Evolutionary conservation across 2,797 vertebrate species (phyloP).

Genomic region (Jordanella pulchra): DNA sequence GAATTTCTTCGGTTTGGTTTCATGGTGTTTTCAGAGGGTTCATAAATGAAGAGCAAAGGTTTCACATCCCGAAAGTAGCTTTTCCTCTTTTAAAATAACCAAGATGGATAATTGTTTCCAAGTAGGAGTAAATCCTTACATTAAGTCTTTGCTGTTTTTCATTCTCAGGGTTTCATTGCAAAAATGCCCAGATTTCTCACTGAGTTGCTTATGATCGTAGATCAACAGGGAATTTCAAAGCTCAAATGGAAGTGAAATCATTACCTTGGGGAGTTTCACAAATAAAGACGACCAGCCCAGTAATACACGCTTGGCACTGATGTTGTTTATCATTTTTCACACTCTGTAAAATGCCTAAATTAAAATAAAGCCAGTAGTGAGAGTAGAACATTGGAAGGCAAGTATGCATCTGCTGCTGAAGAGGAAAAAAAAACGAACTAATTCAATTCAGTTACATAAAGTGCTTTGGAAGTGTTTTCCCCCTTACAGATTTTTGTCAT

Average conservation of each 20-base stretch:
- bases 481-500: not conserved
- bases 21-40: conserved; percentile 67
- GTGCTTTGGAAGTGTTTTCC: not conserved
- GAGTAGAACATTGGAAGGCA: conserved; percentile 9
- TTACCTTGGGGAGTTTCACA: conserved; percentile 13
- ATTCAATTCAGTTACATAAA: conserved; percentile 1
- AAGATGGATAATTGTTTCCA: conserved; percentile 12
- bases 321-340: conserved; percentile 1
- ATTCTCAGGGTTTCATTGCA: conserved; percentile 12
- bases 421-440: conserved; percentile 9
- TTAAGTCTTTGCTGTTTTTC: conserved; percentile 7
- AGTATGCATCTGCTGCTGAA: conserved; percentile 5
- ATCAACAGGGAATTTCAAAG: conserved; percentile 15
- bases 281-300: conserved; percentile 6
- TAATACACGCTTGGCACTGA: not conserved
- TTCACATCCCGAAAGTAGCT: conserved; percentile 25
- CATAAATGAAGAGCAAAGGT: conserved; percentile 25
- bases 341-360: conserved; percentile 2
- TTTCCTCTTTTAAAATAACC: conserved; percentile 20
- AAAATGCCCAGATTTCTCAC: conserved; percentile 24
- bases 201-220: conserved; percentile 24
- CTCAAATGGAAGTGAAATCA: conserved; percentile 6
- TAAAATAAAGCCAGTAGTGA: not conserved
- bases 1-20: conserved; percentile 71
- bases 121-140: conserved; percentile 5